Evolutionary conservation across 92 coral and sea anemone species (phyloP).

Genomic region (Porites divaricata): DNA sequence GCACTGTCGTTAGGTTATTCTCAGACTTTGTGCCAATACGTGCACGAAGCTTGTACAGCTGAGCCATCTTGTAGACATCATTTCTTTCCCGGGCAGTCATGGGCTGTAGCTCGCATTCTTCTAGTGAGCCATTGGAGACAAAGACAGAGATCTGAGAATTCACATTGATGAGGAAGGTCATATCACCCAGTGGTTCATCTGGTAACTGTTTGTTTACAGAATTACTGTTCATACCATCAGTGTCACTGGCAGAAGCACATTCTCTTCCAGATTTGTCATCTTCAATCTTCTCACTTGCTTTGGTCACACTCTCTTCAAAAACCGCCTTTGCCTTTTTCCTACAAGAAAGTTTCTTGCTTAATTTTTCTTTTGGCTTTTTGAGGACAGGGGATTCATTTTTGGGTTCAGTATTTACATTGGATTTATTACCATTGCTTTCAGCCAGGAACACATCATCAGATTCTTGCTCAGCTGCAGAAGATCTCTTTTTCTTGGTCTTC

Average conservation of each 20-base stretch:
- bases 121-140: slow-evolving; percentile 53
- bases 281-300: not conserved
- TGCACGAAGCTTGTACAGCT: slow-evolving; percentile 82
- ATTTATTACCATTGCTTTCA: not conserved
- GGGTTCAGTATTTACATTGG: not conserved
- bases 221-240: not conserved
- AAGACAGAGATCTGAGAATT: slow-evolving; percentile 86
- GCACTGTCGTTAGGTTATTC: slow-evolving; percentile 77
- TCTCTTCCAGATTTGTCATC: not conserved
- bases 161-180: slow-evolving; percentile 83
- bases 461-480: not conserved
- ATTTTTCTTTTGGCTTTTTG: slow-evolving; percentile 3
- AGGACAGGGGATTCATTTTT: not conserved
- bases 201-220: not conserved
- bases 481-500: slow-evolving; percentile 4
- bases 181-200: slow-evolving; percentile 79
- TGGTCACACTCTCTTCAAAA: not conserved
- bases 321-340: slow-evolving; percentile 27
- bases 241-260: not conserved
- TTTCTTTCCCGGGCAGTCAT: slow-evolving; percentile 86
- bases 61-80: slow-evolving; percentile 85
- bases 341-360: not conserved
- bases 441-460: not conserved
- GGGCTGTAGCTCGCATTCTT: slow-evolving; percentile 81
- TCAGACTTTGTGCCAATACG: slow-evolving; percentile 77